Evolutionary conservation across 1,140 invertebrate genomes (phyloP).

Genomic region (Drosophila nebulosa): DNA sequence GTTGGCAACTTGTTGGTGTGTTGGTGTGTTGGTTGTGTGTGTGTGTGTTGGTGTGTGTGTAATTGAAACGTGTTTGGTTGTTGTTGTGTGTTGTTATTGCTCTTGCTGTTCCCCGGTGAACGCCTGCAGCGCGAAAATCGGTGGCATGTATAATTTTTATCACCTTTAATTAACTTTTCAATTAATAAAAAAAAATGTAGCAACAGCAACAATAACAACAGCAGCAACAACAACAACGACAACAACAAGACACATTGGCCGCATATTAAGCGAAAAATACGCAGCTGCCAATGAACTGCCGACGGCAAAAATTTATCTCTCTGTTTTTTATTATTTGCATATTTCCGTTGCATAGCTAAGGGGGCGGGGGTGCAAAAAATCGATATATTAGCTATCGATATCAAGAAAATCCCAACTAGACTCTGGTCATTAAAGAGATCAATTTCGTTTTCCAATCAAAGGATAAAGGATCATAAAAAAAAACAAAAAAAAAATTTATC

Average conservation of each 20-base stretch:
- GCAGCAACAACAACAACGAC: slow-evolving; percentile 1
- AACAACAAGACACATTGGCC: slow-evolving; percentile 28
- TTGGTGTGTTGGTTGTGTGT: no score
- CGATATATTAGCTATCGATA: no score
- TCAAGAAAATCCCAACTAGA: no score
- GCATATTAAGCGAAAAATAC: slow-evolving; percentile 51
- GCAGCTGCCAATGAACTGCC: slow-evolving; percentile 57
- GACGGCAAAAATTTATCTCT: slow-evolving; percentile 41
- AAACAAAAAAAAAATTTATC: no score
- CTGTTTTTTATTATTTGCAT: background rate
- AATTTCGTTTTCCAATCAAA: no score
- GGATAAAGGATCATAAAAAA: no score
- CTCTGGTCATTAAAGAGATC: no score
- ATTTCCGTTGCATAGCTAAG: background rate
- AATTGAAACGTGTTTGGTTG: slow-evolving; percentile 73
- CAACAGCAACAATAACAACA: slow-evolving; percentile 14
- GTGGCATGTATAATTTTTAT: slow-evolving; percentile 81
- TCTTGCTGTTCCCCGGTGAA: slow-evolving; percentile 44
- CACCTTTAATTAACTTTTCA: slow-evolving; percentile 81
- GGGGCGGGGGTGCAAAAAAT: background rate
- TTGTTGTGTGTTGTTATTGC: slow-evolving; percentile 17
- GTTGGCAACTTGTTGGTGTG: slow-evolving; percentile 51
- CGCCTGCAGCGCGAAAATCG: slow-evolving; percentile 80
- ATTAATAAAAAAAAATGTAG: slow-evolving; percentile 73
- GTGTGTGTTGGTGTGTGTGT: slow-evolving; percentile 50